Percentiles rank a stretch among this genome's conserved stretches.
Evolutionary conservation across 2,797 vertebrate species (phyloP).

Genomic region (Esox masquinongy): DNA sequence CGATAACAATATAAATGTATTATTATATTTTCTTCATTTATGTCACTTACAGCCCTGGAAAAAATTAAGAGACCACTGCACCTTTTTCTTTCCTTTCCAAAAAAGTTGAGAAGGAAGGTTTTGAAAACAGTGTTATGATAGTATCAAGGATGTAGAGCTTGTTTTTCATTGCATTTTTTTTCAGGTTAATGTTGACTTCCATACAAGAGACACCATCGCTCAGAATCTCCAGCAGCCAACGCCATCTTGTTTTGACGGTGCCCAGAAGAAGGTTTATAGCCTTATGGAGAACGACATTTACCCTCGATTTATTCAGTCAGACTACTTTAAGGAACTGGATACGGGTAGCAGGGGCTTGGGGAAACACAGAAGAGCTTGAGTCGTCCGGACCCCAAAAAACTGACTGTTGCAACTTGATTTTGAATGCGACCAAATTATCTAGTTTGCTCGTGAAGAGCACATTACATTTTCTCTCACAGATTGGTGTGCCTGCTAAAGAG

Average conservation of each 20-base stretch:
- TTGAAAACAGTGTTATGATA: background rate
- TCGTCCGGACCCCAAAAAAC: background rate
- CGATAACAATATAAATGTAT: background rate
- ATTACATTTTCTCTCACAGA: background rate
- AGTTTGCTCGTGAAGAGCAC: background rate
- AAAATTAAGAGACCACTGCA: too few relatives aligned
- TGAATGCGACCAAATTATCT: background rate
- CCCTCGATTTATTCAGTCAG: slow-evolving; percentile 80
- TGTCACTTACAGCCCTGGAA: background rate
- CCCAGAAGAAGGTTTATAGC: slow-evolving; percentile 82
- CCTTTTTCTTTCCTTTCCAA: too few relatives aligned
- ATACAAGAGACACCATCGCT: slow-evolving; percentile 78
- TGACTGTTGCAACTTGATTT: background rate
- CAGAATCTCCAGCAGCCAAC: slow-evolving; percentile 78
- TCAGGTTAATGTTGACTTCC: slow-evolving; percentile 88
- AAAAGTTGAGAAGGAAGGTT: too few relatives aligned
- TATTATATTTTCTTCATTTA: background rate
- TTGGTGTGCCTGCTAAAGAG: background rate
- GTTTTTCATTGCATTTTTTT: slow-evolving; percentile 16
- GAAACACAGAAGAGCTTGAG: slow-evolving; percentile 31
- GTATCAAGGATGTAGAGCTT: background rate
- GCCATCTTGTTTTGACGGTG: slow-evolving; percentile 75
- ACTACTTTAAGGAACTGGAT: slow-evolving; percentile 78
- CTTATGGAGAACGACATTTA: slow-evolving; percentile 87
- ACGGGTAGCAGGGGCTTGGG: slow-evolving; percentile 44